Evolutionary conservation across 2,797 vertebrate genomes (phyloP), one percentile per base, ranked within the genome.

Genomic region (Takifugu ocellatus): DNA sequence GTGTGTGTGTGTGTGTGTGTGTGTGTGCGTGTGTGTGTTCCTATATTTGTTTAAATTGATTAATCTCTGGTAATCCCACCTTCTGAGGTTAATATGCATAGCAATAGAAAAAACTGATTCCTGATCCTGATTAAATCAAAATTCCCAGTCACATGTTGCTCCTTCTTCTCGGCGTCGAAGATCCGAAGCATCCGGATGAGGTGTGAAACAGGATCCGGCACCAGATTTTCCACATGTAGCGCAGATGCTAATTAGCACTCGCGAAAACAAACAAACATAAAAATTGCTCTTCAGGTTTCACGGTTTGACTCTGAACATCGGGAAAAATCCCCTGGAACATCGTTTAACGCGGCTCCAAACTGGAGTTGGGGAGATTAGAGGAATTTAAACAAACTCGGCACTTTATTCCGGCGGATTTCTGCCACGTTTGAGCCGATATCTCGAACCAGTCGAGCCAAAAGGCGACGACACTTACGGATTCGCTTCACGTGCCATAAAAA

Each of bases 21-120:
- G 44, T 55, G 51, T 54, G 66, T 52, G 33, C 49, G 43, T 44
- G 21, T 29, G 47, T 47, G 43, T 46, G 42, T 61, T 25, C 50
- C 25, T 59, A 47, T 47, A n/a, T 39, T 59, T 72, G 55, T 61
- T 59, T 44, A 51, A 68, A 70, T 71, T 10, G 65, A 74, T 79
- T 64, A 59, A 74, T 81, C 66, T 71, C 62, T 63, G 49, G 29
- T 74, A 83, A 84, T 81, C 64, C 66, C 49, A 56, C 61, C 71
- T 70, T 72, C 67, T 77, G 66, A 54, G 45, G 12, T 68, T 68
- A 44, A 78, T 82, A 74, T 66, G 21, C 68, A 66, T 67, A 61
- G 54, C 47, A 61, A 60, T 66, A 39, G 63, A 72, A 69, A 61
- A 63, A 51, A 51, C 39, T 51, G 54, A 70, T 70, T 61, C 10